These are phyloP conservation scores for Phyllotis vaccarum DNA, from an alignment of 2,797 vertebrate species.

Conservation along the genomic window DNA sequence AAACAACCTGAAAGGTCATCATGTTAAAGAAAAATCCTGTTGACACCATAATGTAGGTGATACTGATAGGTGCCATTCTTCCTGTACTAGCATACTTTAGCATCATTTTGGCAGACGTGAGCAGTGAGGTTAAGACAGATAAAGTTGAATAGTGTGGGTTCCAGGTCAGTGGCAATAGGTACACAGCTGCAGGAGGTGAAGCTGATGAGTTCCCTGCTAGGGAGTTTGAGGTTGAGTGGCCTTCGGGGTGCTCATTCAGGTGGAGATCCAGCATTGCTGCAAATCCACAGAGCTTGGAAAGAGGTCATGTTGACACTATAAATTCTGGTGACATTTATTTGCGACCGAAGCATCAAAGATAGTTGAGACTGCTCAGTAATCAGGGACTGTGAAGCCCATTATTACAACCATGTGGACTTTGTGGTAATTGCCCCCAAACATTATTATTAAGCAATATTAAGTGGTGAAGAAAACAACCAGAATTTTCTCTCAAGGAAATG, in stretches of 20 bases:
- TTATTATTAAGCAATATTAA: not conserved
- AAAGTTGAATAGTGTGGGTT: not conserved
- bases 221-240: not conserved
- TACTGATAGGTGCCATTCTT: not conserved
- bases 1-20: not conserved
- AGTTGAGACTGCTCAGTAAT: not conserved
- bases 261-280: not conserved
- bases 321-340: constrained; percentile 7
- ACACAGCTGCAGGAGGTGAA: not conserved
- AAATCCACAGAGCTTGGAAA: not conserved
- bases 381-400: not conserved
- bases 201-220: not conserved
- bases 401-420: not conserved
- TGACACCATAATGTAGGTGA: not conserved
- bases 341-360: not conserved
- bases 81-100: not conserved
- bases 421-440: not conserved
- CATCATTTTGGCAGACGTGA: not conserved
- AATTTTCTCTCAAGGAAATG: constrained; percentile 51
- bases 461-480: not conserved
- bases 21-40: not conserved
- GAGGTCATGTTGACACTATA: not conserved
- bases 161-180: not conserved
- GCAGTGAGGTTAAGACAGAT: not conserved
- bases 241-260: not conserved